A percentile compares a stretch with the other conserved stretches of the same genome.
phyloP scores from a whole-genome alignment of 2,113 vertebrate species.

The Atractosteus spatula region DNA sequence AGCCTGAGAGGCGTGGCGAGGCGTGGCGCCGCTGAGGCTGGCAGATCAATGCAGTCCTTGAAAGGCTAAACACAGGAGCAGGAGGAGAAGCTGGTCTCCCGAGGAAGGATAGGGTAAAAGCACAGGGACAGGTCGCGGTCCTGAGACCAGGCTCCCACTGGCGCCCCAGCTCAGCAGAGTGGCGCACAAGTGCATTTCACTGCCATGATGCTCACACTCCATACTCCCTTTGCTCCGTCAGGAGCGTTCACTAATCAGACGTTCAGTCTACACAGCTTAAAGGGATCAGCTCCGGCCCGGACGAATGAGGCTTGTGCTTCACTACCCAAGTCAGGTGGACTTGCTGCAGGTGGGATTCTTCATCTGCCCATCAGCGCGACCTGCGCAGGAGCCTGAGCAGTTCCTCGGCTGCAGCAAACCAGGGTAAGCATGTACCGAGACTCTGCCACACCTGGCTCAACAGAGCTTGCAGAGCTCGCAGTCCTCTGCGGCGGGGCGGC shows the following conservation, averaged over 20 bases:
- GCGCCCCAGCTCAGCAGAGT: too few species aligned
- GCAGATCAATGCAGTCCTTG: conserved; percentile 10
- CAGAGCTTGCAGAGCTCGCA: background rate
- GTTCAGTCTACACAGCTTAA: too few species aligned
- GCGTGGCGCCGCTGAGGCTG: background rate
- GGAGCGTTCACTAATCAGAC: too few species aligned
- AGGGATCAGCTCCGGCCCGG: background rate
- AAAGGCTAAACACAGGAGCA: conserved; percentile 5
- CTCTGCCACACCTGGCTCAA: background rate
- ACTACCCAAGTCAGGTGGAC: background rate
- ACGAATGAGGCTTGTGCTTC: background rate
- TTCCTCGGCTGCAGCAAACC: background rate
- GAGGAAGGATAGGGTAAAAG: too few species aligned
- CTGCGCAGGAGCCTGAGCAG: background rate
- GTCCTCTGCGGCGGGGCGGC: background rate
- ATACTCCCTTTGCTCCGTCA: too few species aligned
- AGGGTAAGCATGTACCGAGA: too few species aligned
- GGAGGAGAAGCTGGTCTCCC: conserved; percentile 2
- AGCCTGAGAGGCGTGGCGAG: too few species aligned
- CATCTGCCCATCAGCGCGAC: background rate
- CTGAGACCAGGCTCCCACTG: too few species aligned
- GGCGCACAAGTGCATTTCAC: too few species aligned
- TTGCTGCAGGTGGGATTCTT: too few species aligned
- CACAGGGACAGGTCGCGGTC: too few species aligned
- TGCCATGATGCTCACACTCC: too few species aligned